Base-by-base conservation (phyloP, 2,797 vertebrate genomes). In the Pristis pectinata region DNA sequence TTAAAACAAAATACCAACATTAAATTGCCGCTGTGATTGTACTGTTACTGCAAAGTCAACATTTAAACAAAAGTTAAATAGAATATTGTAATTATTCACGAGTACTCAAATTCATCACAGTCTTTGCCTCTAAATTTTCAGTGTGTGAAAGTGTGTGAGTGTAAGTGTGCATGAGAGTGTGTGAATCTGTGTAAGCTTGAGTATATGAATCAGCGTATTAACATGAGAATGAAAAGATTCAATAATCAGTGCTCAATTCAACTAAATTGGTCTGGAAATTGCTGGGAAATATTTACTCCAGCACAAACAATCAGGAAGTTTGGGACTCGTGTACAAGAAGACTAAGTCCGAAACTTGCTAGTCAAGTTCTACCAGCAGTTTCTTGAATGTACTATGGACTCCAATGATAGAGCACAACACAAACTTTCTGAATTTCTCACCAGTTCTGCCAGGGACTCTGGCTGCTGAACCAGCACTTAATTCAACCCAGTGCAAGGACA, bases 21-120 rank as follows among this genome's bases (percentile, higher is more conserved):
- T 93, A 72, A 94, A 94, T 94, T 94, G 24, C 37, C 8, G 53
- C 93, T 93, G n/a, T 72, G 64, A 93, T 93, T 92, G 67, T 94
- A 94, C 67, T 53, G 11, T 76, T 17, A 53, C 70, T 44, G 56
- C 70, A 93, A 67, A 30, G 44, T 72, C 87, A 91, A 91, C 61
- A 91, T 94, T 74, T 76, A 76, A 94, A 94, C 27, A 56, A 30
- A 41, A 76, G 76, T 53, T 72, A 94, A 94, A 94, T 76, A n/a
- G 70, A 49, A 94, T 53, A 19, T 56, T 76, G 30, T 76, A 94
- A 72, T 70, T 93, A 67, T 44, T 72, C 5, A 44, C 64, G 61
- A 61, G n/a, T 67, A 17, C n/a, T 67, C 19, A 41, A 22, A 41
- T 67, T 91, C 67, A 67, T 64, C 87, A 41, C 8, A 67, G 34